Conservation (phyloP, 2,888 invertebrate genomes). For the Latrodectus hesperus region DNA sequence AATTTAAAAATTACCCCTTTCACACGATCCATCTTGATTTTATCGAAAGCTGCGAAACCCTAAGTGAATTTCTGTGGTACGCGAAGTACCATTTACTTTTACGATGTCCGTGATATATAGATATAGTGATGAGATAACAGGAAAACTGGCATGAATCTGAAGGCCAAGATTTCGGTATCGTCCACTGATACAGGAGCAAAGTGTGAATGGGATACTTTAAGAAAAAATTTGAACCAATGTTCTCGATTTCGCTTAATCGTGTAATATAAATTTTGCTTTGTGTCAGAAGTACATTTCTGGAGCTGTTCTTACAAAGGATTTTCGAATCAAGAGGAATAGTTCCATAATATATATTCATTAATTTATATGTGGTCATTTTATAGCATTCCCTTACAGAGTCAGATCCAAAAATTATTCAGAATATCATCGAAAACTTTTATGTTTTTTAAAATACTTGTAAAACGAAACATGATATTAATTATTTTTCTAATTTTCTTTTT, state of each 20-base stretch:
- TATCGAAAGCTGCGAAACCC: constrained; percentile 39
- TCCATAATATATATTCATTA: neutral
- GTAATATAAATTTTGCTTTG: neutral
- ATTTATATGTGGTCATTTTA: no score
- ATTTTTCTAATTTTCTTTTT: no score
- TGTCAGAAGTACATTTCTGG: neutral
- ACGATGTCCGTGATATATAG: constrained; percentile 42
- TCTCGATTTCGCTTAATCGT: constrained; percentile 2
- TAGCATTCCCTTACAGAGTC: no score
- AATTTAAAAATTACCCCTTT: constrained; percentile 59
- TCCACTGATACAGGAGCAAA: neutral
- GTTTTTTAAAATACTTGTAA: no score
- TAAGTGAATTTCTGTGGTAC: constrained; percentile 55
- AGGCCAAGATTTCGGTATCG: neutral
- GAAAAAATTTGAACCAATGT: neutral
- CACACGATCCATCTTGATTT: constrained; percentile 50
- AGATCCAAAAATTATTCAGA: no score
- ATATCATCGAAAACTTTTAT: no score
- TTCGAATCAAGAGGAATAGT: neutral
- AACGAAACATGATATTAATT: no score
- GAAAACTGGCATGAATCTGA: constrained; percentile 14
- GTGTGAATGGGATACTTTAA: constrained; percentile 21
- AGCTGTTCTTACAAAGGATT: neutral
- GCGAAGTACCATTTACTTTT: constrained; percentile 37
- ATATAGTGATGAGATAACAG: constrained; percentile 4